phyloP scores from a whole-genome alignment of 1,140 invertebrate genomes.

The Phthorimaea operculella region DNA sequence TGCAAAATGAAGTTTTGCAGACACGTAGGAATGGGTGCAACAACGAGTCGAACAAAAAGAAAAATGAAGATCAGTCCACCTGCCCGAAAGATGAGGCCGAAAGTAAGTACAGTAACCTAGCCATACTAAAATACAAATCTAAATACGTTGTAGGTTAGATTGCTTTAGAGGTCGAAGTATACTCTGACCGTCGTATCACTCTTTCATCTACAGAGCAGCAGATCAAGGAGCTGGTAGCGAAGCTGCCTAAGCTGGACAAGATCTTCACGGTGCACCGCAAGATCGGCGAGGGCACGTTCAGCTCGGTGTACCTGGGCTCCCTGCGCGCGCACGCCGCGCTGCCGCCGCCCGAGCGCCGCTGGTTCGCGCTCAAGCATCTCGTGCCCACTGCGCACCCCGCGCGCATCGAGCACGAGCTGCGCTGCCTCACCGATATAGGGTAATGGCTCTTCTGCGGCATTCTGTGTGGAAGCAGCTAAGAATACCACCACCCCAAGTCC shows the following conservation, averaged over 20 bases:
- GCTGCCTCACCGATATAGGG: conserved; percentile 85
- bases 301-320: conserved; percentile 81
- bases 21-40: conserved; percentile 24
- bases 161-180: background rate
- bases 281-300: conserved; percentile 85
- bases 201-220: conserved; percentile 62
- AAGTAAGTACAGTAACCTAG: conserved; percentile 31
- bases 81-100: conserved; percentile 43
- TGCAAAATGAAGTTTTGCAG: conserved; percentile 36
- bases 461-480: too few species aligned
- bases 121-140: too few species aligned
- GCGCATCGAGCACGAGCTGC: conserved; percentile 80
- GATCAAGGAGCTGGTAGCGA: conserved; percentile 64
- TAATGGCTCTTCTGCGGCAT: conserved; percentile 32
- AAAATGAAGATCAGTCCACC: conserved; percentile 27
- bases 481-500: too few species aligned
- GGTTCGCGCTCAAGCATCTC: conserved; percentile 85
- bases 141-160: background rate
- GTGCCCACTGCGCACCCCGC: conserved; percentile 84
- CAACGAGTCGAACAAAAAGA: conserved; percentile 31
- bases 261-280: conserved; percentile 76
- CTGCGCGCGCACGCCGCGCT: conserved; percentile 68
- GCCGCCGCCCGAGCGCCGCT: conserved; percentile 63
- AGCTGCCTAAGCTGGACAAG: conserved; percentile 72
- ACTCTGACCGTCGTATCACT: conserved; percentile 11